phyloP scores from a whole-genome alignment of 2,888 invertebrate genomes.

The Andrena marginata region DNA sequence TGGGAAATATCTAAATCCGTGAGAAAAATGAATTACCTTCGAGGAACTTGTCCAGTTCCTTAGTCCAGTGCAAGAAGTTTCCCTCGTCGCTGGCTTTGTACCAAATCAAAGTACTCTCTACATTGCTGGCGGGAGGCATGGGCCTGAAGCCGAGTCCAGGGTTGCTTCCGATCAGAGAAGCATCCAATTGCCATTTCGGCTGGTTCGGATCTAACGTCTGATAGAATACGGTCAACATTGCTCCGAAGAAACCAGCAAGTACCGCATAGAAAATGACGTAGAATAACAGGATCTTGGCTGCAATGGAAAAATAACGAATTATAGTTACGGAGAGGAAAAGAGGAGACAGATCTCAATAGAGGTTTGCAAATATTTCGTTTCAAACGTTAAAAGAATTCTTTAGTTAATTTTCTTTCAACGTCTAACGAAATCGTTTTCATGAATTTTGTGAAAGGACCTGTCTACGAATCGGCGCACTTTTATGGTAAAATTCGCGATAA shows the following conservation, averaged over 20 bases:
- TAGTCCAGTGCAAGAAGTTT: conserved; percentile 93
- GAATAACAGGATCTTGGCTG: conserved; percentile 98
- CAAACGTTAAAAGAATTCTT: neutral
- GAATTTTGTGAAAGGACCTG: neutral
- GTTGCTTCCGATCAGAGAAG: conserved; percentile 96
- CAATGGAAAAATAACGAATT: conserved; percentile 72
- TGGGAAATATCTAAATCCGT: too few relatives aligned
- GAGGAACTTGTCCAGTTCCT: conserved; percentile 91
- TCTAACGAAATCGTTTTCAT: too few relatives aligned
- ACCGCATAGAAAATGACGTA: conserved; percentile 98
- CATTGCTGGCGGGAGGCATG: conserved; percentile 95
- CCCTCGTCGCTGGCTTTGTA: conserved; percentile 93
- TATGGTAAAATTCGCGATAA: neutral
- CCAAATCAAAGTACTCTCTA: conserved; percentile 98
- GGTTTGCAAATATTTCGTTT: neutral
- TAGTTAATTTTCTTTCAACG: too few relatives aligned
- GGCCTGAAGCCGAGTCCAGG: conserved; percentile 99
- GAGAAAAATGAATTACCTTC: conserved; percentile 87
- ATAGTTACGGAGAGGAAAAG: too few relatives aligned
- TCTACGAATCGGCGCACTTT: neutral
- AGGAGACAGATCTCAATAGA: neutral
- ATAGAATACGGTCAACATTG: conserved; percentile 97
- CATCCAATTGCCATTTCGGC: conserved; percentile 96
- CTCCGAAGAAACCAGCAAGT: conserved; percentile 97
- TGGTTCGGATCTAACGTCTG: conserved; percentile 93